Conservation (phyloP, 2,888 invertebrate species). For the Nymphalis urticae region DNA sequence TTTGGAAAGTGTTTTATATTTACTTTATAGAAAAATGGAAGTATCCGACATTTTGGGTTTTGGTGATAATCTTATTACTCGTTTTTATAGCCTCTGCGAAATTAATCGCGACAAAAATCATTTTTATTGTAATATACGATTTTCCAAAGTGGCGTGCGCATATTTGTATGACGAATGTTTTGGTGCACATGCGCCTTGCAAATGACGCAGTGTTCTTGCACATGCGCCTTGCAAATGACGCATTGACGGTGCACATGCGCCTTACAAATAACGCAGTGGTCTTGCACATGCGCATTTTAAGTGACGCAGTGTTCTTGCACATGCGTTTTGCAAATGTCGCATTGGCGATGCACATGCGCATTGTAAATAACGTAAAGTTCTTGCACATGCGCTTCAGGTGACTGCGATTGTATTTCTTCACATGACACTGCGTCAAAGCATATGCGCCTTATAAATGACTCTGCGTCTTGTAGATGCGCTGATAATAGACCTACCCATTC, state of each 20-base stretch:
- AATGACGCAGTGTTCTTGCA: too few species aligned
- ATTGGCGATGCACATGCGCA: not conserved
- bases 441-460: too few species aligned
- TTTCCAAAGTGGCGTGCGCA: not conserved
- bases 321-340: not conserved
- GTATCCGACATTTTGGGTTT: too few species aligned
- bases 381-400: not conserved
- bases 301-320: not conserved
- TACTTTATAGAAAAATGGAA: too few species aligned
- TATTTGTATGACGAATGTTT: too few species aligned
- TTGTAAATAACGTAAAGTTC: not conserved
- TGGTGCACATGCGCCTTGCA: too few species aligned
- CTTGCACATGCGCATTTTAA: constrained; percentile 2
- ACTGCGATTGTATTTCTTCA: not conserved
- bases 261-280: not conserved
- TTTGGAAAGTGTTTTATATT: too few species aligned
- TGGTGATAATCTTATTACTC: too few species aligned
- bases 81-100: not conserved
- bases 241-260: constrained; percentile 12
- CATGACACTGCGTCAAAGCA: not conserved
- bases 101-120: constrained; percentile 15
- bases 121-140: not conserved
- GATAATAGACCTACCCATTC: not conserved
- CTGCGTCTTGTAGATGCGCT: not conserved
- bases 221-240: too few species aligned